phyloP scores from a whole-genome alignment of 2,797 vertebrate genomes.

The Hozukius guyotensis region DNA sequence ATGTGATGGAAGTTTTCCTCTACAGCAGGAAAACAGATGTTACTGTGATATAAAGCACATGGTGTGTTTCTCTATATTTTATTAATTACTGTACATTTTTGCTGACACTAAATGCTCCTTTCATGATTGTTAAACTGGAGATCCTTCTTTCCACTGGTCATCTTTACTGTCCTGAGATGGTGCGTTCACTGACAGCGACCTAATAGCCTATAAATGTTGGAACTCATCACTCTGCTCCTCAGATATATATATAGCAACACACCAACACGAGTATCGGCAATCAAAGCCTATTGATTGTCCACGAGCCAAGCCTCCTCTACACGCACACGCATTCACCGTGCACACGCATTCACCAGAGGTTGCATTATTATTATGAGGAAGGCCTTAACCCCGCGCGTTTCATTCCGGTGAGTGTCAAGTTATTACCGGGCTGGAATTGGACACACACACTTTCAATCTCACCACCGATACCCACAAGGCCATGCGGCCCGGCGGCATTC shows the following conservation, averaged over 20 bases:
- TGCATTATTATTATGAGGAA: slow-evolving; percentile 1
- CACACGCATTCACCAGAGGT: not conserved
- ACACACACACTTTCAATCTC: slow-evolving; percentile 20
- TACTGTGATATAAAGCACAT: not conserved
- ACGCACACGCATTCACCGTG: not conserved
- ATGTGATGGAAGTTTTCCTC: not conserved
- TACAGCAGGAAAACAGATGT: not conserved
- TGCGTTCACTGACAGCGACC: not conserved
- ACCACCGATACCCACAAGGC: slow-evolving; percentile 28
- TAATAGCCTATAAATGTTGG: not conserved
- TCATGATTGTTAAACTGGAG: too few species aligned
- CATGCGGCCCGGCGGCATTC: not conserved
- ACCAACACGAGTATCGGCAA: not conserved
- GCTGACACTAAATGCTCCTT: not conserved
- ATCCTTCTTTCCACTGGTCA: not conserved
- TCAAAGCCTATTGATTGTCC: not conserved
- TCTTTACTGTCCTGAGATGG: not conserved
- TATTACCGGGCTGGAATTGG: slow-evolving; percentile 39
- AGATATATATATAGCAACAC: not conserved
- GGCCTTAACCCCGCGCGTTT: slow-evolving; percentile 47
- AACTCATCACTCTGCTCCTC: not conserved
- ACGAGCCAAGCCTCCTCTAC: not conserved
- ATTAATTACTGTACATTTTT: not conserved
- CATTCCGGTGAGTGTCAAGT: slow-evolving; percentile 29
- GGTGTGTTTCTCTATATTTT: not conserved